Evolutionary conservation across 2,113 vertebrate species (phyloP).

Genomic region (Sisor rabdophorus): DNA sequence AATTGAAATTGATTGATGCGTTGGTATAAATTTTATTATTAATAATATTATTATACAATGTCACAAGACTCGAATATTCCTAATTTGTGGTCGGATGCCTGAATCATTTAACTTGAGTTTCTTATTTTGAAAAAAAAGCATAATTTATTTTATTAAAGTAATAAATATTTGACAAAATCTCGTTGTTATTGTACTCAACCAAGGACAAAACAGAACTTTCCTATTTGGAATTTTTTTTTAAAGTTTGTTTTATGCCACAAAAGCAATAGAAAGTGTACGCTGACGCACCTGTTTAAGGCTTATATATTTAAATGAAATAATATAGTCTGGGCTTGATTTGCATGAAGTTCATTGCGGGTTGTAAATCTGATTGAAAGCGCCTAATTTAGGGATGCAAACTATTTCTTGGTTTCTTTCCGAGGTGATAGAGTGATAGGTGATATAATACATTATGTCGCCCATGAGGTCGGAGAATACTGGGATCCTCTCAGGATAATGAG

Average conservation of each 20-base stretch:
- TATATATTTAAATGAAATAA: not conserved
- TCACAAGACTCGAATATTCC: no score
- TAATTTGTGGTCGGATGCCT: no score
- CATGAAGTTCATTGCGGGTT: not conserved
- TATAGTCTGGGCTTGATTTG: not conserved
- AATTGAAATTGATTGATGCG: no score
- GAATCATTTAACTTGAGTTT: no score
- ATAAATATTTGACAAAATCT: not conserved
- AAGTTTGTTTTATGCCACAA: not conserved
- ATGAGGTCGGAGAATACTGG: conserved; percentile 26
- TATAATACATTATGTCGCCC: conserved; percentile 26
- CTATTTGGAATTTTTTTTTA: not conserved
- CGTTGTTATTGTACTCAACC: not conserved
- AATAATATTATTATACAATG: no score
- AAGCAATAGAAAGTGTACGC: not conserved
- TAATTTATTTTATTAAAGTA: not conserved
- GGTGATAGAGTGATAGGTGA: conserved; percentile 14
- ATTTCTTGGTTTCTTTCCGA: conserved; percentile 18
- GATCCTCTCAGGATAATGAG: conserved; percentile 73
- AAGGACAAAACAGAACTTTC: not conserved
- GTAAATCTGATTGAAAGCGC: not conserved
- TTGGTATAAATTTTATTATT: no score
- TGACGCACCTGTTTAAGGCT: not conserved
- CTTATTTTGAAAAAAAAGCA: no score
- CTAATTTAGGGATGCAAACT: not conserved